These are phyloP conservation scores for Erythrolamprus reginae DNA, from an alignment of 2,113 vertebrate species.

Conservation along the genomic window DNA sequence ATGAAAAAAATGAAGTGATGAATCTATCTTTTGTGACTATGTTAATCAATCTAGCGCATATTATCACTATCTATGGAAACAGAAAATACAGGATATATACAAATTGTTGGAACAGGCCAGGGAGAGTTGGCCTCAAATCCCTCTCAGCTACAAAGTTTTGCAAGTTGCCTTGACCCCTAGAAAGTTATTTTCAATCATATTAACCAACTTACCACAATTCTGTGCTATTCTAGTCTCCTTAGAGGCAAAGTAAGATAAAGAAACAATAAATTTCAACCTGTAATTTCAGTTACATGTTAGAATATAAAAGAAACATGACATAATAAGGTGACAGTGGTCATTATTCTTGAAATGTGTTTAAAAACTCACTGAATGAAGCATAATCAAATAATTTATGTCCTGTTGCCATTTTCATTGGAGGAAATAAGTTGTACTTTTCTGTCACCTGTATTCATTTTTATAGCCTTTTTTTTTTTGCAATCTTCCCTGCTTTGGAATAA, in stretches of 20 bases:
- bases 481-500: constrained; percentile 52
- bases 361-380: constrained; percentile 39
- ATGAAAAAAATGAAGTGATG: neutral
- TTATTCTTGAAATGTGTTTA: constrained; percentile 29
- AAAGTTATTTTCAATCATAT: neutral
- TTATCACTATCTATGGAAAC: neutral
- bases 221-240: neutral
- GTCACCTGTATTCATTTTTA: constrained; percentile 33
- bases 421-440: constrained; percentile 43
- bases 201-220: neutral
- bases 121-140: neutral
- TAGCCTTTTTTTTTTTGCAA: constrained; percentile 37
- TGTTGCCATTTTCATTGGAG: constrained; percentile 22
- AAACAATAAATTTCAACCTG: neutral
- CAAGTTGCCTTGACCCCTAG: neutral
- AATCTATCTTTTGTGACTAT: neutral
- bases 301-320: constrained; percentile 37
- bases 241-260: neutral
- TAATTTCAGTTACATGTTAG: neutral
- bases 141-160: neutral
- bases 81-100: neutral
- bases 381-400: constrained; percentile 41
- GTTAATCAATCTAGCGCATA: neutral
- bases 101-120: neutral
- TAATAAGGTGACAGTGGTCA: constrained; percentile 29